These are phyloP conservation scores for Rattus rattus DNA, from an alignment of 2,113 vertebrate genomes.

Conservation along the genomic window DNA sequence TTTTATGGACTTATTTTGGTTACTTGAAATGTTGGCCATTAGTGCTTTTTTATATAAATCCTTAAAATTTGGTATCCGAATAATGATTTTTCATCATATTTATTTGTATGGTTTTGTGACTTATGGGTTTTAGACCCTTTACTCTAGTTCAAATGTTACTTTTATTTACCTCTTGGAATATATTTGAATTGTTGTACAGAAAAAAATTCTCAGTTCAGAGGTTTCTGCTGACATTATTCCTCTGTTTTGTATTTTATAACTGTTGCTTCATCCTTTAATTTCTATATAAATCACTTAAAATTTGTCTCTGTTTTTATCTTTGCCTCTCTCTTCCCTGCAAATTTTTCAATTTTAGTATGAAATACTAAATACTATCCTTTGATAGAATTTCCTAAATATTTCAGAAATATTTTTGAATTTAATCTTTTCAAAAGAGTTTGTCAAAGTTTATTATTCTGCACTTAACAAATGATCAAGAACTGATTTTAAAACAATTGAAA, in stretches of 20 bases:
- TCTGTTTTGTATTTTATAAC: too few relatives aligned
- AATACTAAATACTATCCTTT: not conserved
- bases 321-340: too few relatives aligned
- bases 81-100: too few relatives aligned
- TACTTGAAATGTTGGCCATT: not conserved
- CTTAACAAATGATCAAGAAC: not conserved
- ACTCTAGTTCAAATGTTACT: too few relatives aligned
- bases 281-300: slow-evolving; percentile 8
- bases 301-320: too few relatives aligned
- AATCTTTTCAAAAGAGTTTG: not conserved
- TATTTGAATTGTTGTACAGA: not conserved
- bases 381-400: not conserved
- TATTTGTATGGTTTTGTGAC: not conserved
- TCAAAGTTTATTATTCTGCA: not conserved
- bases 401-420: not conserved
- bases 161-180: not conserved
- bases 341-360: not conserved
- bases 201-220: too few relatives aligned
- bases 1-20: too few relatives aligned
- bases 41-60: too few relatives aligned
- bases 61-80: too few relatives aligned
- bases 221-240: too few relatives aligned
- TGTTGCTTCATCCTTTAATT: not conserved
- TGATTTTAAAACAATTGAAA: too few relatives aligned
- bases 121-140: too few relatives aligned